These are phyloP conservation scores for Eueides isabella DNA, from an alignment of 1,140 invertebrate species.

Conservation along the genomic window DNA sequence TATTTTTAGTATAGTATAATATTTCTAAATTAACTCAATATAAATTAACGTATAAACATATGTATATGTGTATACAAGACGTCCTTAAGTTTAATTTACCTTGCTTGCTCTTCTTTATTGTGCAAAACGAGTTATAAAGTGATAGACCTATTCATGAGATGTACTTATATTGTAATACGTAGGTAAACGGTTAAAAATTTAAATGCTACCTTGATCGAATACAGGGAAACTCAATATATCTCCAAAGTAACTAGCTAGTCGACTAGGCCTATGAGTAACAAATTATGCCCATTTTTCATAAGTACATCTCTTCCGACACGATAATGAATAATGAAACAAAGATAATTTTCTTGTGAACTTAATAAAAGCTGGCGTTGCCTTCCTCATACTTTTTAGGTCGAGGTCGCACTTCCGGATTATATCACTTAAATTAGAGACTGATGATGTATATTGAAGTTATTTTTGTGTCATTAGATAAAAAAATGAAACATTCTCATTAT, in stretches of 20 bases:
- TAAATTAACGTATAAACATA: too few species aligned
- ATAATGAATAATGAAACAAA: constrained; percentile 22
- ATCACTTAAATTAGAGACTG: constrained; percentile 30
- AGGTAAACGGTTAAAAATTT: too few species aligned
- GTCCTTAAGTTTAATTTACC: too few species aligned
- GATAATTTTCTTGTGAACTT: constrained; percentile 25
- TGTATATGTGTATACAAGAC: too few species aligned
- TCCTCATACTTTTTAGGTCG: constrained; percentile 35
- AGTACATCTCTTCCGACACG: background rate
- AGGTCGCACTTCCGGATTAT: constrained; percentile 36
- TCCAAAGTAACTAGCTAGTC: background rate
- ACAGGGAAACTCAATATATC: background rate
- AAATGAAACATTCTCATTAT: too few species aligned
- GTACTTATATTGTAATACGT: too few species aligned
- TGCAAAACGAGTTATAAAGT: too few species aligned
- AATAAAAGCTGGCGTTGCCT: constrained; percentile 28
- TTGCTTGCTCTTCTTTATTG: too few species aligned
- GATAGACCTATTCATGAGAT: too few species aligned
- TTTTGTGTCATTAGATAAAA: background rate
- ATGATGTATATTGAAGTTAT: constrained; percentile 21
- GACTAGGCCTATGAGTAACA: background rate
- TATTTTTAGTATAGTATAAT: too few species aligned
- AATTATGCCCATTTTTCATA: background rate
- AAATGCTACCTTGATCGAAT: too few species aligned
- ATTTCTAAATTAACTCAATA: too few species aligned